Conservation (phyloP, 2,113 vertebrate species). For the Malurus elegans region DNA sequence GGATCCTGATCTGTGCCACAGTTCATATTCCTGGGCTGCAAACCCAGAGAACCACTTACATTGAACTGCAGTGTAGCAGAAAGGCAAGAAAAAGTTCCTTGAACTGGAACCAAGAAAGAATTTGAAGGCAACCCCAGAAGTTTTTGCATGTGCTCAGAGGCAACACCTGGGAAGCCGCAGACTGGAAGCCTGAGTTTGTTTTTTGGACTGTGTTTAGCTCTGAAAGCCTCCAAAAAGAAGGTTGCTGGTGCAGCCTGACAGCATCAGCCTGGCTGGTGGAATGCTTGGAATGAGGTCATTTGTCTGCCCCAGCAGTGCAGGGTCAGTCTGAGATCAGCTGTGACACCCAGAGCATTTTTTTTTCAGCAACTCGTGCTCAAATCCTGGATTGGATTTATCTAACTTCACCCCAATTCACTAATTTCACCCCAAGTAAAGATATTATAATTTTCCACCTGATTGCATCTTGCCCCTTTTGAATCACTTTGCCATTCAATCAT, state of each 20-base stretch:
- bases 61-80: neutral
- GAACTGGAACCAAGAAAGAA: neutral
- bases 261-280: neutral
- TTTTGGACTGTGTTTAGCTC: neutral
- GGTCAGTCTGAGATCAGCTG: neutral
- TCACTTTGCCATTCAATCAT: neutral
- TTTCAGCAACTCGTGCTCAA: neutral
- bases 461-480: neutral
- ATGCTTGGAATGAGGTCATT: neutral
- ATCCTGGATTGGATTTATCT: neutral
- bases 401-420: neutral
- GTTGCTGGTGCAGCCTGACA: neutral
- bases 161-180: neutral
- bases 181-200: neutral
- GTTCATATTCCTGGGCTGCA: neutral
- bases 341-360: neutral
- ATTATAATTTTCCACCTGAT: neutral
- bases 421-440: neutral
- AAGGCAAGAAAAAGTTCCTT: neutral
- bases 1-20: neutral
- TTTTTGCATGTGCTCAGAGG: neutral
- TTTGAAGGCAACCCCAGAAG: neutral
- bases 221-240: neutral
- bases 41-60: neutral
- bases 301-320: neutral